Evolutionary conservation across 2,113 vertebrate genomes (phyloP).

Genomic region (Coregonus clupeaformis): DNA sequence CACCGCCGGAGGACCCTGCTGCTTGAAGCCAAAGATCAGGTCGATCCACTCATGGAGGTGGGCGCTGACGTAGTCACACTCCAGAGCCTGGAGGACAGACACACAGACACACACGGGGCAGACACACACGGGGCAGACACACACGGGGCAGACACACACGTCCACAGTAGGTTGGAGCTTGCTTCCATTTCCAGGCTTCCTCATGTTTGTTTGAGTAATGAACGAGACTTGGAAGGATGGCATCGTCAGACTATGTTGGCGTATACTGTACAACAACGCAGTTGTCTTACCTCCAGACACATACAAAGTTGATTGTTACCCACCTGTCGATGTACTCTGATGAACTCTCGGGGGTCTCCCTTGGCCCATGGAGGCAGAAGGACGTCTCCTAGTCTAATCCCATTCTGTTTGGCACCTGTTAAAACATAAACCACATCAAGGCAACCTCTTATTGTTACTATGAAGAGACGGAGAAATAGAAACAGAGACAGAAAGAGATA

Average conservation of each 20-base stretch:
- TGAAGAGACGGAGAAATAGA: no score
- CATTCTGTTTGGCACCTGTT: slow-evolving; percentile 94
- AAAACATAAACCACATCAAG: no score
- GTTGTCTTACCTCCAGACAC: no score
- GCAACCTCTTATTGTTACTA: no score
- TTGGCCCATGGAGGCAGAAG: slow-evolving; percentile 97
- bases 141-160: background rate
- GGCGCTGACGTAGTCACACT: slow-evolving; percentile 96
- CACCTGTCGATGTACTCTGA: slow-evolving; percentile 96
- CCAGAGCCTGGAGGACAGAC: slow-evolving; percentile 81
- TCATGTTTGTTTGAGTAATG: no score
- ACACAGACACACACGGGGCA: no score
- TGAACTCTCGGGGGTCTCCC: slow-evolving; percentile 97
- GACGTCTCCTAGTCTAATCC: slow-evolving; percentile 91
- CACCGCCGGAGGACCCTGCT: slow-evolving; percentile 94
- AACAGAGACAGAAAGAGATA: no score
- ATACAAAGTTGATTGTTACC: background rate
- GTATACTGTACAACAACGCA: background rate
- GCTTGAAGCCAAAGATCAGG: slow-evolving; percentile 96
- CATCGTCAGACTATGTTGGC: background rate
- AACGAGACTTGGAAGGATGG: no score
- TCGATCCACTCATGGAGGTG: slow-evolving; percentile 99
- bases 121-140: no score
- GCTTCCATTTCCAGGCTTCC: no score
- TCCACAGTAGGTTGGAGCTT: no score